Evolutionary conservation across 2,888 invertebrate species (phyloP).

Genomic region (Lasioglossum calceatum): DNA sequence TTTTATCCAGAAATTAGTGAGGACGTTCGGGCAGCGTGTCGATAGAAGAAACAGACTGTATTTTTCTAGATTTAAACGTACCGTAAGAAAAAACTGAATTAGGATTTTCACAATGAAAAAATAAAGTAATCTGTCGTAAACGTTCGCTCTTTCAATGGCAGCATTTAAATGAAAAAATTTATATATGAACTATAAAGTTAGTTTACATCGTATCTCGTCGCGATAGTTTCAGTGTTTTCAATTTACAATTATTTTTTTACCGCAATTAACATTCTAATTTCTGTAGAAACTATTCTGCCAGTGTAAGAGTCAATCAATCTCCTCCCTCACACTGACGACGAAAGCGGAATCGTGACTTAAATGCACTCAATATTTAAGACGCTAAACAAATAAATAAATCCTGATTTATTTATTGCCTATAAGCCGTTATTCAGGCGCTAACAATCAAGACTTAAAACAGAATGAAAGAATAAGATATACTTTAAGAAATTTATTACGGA

Average conservation of each 20-base stretch:
- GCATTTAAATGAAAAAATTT: neutral
- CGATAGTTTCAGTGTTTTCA: neutral
- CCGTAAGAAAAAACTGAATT: constrained; percentile 27
- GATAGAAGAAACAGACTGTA: constrained; percentile 73
- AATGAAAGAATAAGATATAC: constrained; percentile 42
- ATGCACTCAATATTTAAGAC: constrained; percentile 67
- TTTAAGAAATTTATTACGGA: constrained; percentile 66
- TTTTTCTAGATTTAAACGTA: constrained; percentile 76
- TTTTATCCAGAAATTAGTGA: constrained; percentile 43
- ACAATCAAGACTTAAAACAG: constrained; percentile 60
- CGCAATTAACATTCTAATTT: neutral
- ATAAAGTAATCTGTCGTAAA: constrained; percentile 9
- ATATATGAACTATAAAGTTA: neutral
- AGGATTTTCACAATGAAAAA: constrained; percentile 3
- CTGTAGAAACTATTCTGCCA: constrained; percentile 26
- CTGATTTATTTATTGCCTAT: constrained; percentile 62
- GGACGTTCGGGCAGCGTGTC: constrained; percentile 30
- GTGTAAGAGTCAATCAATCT: constrained; percentile 24
- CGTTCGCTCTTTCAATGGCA: constrained; percentile 40
- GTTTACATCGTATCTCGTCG: neutral
- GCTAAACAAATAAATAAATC: constrained; percentile 10
- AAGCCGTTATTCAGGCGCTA: constrained; percentile 45
- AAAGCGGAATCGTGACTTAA: constrained; percentile 60
- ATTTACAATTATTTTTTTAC: neutral
- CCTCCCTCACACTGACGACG: neutral